Evolutionary conservation across 1,140 invertebrate genomes (phyloP), one percentile per base, ranked within the genome.

Genomic region (Andricus grossulariae): DNA sequence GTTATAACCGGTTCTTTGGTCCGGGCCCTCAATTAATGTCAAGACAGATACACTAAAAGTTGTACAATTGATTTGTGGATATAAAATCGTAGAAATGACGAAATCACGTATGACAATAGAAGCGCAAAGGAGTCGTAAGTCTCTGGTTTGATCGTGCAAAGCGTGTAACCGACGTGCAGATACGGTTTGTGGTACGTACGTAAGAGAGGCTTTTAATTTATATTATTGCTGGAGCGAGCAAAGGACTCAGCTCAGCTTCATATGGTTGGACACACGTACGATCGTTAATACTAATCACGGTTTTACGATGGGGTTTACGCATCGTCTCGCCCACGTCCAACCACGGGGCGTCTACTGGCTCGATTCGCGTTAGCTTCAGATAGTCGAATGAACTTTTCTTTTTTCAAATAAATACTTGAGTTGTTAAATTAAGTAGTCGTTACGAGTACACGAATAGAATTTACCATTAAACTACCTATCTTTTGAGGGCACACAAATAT

Each of bases 161-260:
- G 52, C 45, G 54, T 18, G 73, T 54, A 55, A 50, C 80, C 21
- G 71, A 81, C 76, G 80, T 45, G 39, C 39, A 45, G 80, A 74
- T 76, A 74, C 76, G 57, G 21, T 66, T 66, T 66, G 57, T 1
- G 25, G 16, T 71, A 78, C 75, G 80, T 82, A 82, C 76, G 80
- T 82, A 82, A 84, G 82, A 84, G 81, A 84, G 81, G 74, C 82
- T 87, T 85, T 86, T 86, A 88, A 87, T 88, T 86, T 87, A 84
- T 87, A 84, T 88, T 85, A 87, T 88, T 88, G 84, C 80, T 72
- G 74, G 60, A 81, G 80, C 77, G 75, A 80, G 80, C 79, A 75
- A 74, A 82, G 82, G 78, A 85, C 80, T 76, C 71, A 81, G 80
- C 80, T 76, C 71, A 81, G 80, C 83, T 79, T 82, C 76, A 74